Evolutionary conservation across 2,113 vertebrate species (phyloP), one percentile per base, ranked within the genome.

Genomic region (Herpailurus yagouaroundi): DNA sequence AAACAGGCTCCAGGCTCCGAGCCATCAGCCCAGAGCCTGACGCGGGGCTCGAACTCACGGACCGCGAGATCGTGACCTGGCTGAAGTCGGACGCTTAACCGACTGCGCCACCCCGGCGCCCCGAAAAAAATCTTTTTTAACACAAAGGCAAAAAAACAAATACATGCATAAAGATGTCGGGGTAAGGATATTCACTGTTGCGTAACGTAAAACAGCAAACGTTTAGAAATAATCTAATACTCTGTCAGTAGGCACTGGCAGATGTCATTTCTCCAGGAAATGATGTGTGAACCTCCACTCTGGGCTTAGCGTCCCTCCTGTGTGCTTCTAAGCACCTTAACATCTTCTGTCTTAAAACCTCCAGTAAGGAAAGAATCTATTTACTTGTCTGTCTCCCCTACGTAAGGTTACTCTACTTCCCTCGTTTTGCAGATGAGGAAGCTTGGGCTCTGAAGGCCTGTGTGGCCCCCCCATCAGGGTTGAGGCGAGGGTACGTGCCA

Each of bases 271-370:
- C 73, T 86, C 19, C 0, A 36, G 69, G 23, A 83, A 94, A 41
- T 21, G 60, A 74, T 57, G 69, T 76, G 45, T 68, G 66, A 63
- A 48, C 55, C 55, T 11, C 38, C 21, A 41, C 1, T 1, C 4
- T 41, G 66, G 55, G 25, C 36, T 87, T 33, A 38, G 33, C 57
- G 52, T 33, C 63, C 27, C 19, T 77, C 45, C n/a, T 73, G 68
- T n/a, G 52, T 80, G 90, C 41, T 93, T 73, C 55, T 55, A 16
- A 93, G 45, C 38, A 88, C 33, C 57, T 79, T n/a, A 69, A n/a
- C 48, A 82, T 10, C 15, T 33, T 29, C 13, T 87, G 15, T 88
- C 52, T 55, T 38, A 74, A 88, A 87, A 68, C 5, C 31, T 79
- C 45, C 36, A 19, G 41, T 25, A n/a, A 64, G 8, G 60, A 79